Conservation (phyloP, 1,140 invertebrate genomes). For the Acyrthosiphon pisum region DNA sequence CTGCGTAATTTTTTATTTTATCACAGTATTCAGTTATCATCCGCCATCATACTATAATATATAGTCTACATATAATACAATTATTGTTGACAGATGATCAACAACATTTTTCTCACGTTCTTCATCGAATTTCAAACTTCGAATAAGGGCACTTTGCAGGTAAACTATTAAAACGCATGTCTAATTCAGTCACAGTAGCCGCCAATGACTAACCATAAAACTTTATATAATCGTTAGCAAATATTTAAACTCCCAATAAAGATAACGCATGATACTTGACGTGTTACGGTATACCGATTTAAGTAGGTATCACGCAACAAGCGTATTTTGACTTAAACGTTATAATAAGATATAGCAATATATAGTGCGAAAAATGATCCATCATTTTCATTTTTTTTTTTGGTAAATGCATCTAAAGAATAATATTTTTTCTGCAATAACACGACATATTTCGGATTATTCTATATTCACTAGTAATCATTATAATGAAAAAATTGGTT, state of each 20-base stretch:
- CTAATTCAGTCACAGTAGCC: neutral
- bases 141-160: neutral
- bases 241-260: conserved; percentile 28
- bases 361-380: neutral
- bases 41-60: neutral
- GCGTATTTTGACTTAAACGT: neutral
- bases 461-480: neutral
- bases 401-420: neutral
- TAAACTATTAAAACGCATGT: neutral
- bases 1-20: neutral
- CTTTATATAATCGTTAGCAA: conserved; percentile 34
- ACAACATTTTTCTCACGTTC: neutral
- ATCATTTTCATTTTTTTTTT: neutral
- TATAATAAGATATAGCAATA: neutral
- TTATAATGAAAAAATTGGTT: neutral
- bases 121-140: neutral
- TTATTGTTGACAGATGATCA: neutral
- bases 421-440: neutral
- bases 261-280: conserved; percentile 13
- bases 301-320: neutral
- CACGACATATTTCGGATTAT: neutral
- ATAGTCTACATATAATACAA: neutral
- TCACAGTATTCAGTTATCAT: neutral
- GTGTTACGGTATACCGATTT: neutral
- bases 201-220: conserved; percentile 20